These are phyloP conservation scores for Tiliacea aurago DNA, from an alignment of 2,888 invertebrate genomes.

Conservation along the genomic window DNA sequence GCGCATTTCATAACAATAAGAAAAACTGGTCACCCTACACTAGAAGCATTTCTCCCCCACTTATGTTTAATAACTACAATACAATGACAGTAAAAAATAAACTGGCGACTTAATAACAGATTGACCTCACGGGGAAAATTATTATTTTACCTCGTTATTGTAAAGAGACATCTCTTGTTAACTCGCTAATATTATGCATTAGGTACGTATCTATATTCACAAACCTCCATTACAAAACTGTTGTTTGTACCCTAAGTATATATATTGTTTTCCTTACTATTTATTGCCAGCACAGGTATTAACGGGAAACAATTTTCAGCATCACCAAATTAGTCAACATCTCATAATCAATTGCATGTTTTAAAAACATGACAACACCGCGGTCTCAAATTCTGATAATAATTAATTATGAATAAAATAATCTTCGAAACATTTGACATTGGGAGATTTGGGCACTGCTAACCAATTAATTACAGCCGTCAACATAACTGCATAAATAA, in stretches of 20 bases:
- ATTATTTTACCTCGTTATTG: conserved; percentile 44
- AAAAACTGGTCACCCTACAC: neutral
- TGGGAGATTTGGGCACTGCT: conserved; percentile 10
- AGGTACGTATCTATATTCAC: neutral
- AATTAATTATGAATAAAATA: conserved; percentile 1
- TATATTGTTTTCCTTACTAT: neutral
- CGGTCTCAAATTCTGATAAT: neutral
- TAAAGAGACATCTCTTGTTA: conserved; percentile 20
- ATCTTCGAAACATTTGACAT: conserved; percentile 12
- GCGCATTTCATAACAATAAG: neutral
- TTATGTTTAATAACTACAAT: conserved; percentile 16
- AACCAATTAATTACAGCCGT: conserved; percentile 29
- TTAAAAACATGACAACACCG: neutral
- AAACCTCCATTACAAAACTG: neutral
- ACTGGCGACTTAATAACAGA: conserved; percentile 27
- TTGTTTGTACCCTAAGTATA: neutral
- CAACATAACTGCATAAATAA: conserved; percentile 1
- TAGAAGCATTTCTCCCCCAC: conserved; percentile 14
- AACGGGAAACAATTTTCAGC: neutral
- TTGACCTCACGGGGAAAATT: conserved; percentile 32
- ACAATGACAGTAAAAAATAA: conserved; percentile 23
- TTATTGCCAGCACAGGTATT: neutral
- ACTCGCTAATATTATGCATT: conserved; percentile 16
- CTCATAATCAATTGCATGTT: neutral
- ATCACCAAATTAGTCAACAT: neutral